phyloP scores from a whole-genome alignment of 2,113 vertebrate genomes.

The Equus quagga region DNA sequence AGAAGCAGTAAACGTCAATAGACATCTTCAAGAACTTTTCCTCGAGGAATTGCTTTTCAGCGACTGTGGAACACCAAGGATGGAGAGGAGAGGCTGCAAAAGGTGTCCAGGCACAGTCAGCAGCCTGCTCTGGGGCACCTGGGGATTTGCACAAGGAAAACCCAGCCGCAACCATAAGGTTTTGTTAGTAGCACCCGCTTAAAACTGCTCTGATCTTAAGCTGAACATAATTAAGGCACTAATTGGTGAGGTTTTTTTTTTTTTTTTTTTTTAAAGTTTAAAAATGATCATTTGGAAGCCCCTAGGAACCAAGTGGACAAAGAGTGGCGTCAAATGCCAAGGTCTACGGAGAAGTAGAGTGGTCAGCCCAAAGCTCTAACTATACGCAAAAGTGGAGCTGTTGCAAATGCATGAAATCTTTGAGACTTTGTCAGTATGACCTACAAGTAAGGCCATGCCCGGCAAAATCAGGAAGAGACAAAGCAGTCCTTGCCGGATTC shows the following conservation, averaged over 20 bases:
- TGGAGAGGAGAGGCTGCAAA: not conserved
- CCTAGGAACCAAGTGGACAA: not conserved
- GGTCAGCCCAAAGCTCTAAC: not conserved
- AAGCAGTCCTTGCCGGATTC: not conserved
- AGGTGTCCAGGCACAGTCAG: not conserved
- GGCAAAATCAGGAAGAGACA: not conserved
- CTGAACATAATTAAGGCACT: not conserved
- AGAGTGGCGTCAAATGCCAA: not conserved
- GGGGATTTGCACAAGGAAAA: not conserved
- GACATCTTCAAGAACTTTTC: not conserved
- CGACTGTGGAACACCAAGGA: not conserved
- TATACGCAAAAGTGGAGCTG: not conserved
- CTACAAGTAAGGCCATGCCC: not conserved
- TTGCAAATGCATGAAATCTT: not conserved
- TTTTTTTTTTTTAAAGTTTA: not conserved
- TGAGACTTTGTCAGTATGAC: not conserved
- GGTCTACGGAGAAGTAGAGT: not conserved
- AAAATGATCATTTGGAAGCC: not conserved
- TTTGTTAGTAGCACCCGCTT: not conserved
- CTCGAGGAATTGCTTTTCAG: not conserved
- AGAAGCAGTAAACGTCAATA: not conserved
- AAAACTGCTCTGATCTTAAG: not conserved
- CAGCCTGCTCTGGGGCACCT: not conserved
- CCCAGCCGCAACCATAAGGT: not conserved
- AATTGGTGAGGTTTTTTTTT: not conserved